Conservation (phyloP, 2,888 invertebrate genomes). For the Ephialtes manifestator region DNA sequence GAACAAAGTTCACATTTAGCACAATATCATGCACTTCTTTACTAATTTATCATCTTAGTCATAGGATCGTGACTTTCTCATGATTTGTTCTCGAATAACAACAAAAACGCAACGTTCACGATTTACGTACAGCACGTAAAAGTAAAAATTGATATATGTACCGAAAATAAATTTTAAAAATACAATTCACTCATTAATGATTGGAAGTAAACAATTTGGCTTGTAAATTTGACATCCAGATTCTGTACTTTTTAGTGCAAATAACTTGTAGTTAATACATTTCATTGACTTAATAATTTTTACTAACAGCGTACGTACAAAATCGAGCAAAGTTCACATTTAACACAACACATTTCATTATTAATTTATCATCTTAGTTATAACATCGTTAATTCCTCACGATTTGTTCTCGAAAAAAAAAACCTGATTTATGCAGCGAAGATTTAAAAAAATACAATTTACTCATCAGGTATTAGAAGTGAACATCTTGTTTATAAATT, state of each 20-base stretch:
- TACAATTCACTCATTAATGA: no score
- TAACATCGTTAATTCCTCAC: neutral
- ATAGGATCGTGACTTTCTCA: conserved; percentile 1
- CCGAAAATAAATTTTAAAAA: no score
- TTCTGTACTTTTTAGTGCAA: no score
- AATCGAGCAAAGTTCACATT: neutral
- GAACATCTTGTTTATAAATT: no score
- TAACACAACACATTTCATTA: neutral
- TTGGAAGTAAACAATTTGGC: no score
- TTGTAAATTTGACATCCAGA: no score
- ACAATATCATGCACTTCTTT: neutral
- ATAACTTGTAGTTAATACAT: neutral
- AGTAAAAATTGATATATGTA: no score
- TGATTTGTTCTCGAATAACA: conserved; percentile 1
- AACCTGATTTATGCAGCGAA: no score
- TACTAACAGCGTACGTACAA: neutral
- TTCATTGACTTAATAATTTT: neutral
- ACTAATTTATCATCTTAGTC: conserved; percentile 8
- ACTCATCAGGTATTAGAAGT: no score
- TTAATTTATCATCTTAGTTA: conserved; percentile 3
- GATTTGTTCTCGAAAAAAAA: conserved; percentile 14
- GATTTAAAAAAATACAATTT: no score
- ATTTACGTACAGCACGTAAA: no score
- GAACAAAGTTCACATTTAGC: neutral
- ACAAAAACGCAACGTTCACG: no score